These are phyloP conservation scores for Trematocara marginatum DNA, from an alignment of 2,113 vertebrate genomes.

Conservation along the genomic window DNA sequence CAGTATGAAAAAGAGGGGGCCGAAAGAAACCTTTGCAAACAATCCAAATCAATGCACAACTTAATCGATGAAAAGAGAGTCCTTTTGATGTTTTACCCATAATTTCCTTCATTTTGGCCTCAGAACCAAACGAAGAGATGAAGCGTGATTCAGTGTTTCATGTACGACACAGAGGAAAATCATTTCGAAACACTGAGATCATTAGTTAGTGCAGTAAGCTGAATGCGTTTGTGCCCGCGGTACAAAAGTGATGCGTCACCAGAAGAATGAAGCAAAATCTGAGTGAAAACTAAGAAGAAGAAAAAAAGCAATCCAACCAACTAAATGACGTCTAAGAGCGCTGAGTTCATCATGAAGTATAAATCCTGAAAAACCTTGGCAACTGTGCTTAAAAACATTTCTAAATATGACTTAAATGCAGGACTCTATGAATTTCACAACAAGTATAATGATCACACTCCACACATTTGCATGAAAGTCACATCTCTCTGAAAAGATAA, in stretches of 20 bases:
- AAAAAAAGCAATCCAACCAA: background rate
- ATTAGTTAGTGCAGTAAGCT: background rate
- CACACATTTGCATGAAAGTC: slow-evolving; percentile 55
- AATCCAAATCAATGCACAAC: slow-evolving; percentile 14
- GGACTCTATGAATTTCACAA: slow-evolving; percentile 20
- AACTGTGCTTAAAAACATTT: background rate
- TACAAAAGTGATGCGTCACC: slow-evolving; percentile 8
- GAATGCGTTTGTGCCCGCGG: background rate
- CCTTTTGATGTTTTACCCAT: background rate
- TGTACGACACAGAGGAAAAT: background rate
- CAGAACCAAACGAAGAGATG: background rate
- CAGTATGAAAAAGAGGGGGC: slow-evolving; percentile 33
- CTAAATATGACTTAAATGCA: slow-evolving; percentile 5
- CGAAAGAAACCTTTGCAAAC: slow-evolving; percentile 14
- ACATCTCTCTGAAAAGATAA: slow-evolving; percentile 13
- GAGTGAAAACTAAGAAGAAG: background rate
- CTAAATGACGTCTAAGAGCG: background rate
- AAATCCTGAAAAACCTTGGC: background rate
- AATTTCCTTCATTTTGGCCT: background rate
- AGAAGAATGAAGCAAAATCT: background rate
- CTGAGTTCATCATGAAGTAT: background rate
- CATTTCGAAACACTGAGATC: background rate
- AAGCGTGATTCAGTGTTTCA: background rate
- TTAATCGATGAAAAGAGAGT: background rate
- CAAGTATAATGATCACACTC: slow-evolving; percentile 17